Conservation (phyloP, 2,797 vertebrate genomes). For the Thamnophis elegans region DNA sequence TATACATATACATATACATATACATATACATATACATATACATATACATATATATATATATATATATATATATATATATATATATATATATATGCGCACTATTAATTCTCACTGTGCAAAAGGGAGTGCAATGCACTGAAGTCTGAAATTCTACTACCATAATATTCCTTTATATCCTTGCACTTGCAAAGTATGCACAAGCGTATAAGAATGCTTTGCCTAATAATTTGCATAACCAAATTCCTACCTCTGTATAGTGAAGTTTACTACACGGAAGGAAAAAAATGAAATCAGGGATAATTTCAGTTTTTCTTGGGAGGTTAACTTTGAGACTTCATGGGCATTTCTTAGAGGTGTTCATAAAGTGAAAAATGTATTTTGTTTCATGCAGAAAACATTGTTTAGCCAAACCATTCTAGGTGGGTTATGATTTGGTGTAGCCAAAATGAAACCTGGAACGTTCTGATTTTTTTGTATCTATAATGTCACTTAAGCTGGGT, state of each 20-base stretch:
- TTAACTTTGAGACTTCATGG: neutral
- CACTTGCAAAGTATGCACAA: neutral
- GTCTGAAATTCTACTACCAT: neutral
- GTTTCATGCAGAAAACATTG: neutral
- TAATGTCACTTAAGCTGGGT: neutral
- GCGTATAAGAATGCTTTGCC: neutral
- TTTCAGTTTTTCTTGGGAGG: neutral
- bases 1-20: too few relatives aligned
- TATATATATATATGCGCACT: neutral
- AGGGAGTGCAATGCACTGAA: neutral
- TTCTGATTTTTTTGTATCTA: neutral
- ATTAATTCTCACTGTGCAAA: neutral
- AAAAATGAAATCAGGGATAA: neutral
- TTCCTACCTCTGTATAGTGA: neutral
- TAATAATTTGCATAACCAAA: neutral
- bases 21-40: too few relatives aligned
- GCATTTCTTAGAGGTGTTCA: neutral
- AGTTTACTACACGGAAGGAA: neutral
- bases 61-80: neutral
- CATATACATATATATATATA: too few relatives aligned
- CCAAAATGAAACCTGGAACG: neutral
- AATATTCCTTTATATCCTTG: neutral
- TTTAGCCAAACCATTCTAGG: neutral
- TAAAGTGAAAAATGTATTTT: neutral
- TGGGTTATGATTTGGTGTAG: neutral